A percentile compares a stretch with the other conserved stretches of the same genome.
These are phyloP conservation scores for Pyxicephalus adspersus DNA, from an alignment of 2,113 vertebrate species.

Conservation along the genomic window DNA sequence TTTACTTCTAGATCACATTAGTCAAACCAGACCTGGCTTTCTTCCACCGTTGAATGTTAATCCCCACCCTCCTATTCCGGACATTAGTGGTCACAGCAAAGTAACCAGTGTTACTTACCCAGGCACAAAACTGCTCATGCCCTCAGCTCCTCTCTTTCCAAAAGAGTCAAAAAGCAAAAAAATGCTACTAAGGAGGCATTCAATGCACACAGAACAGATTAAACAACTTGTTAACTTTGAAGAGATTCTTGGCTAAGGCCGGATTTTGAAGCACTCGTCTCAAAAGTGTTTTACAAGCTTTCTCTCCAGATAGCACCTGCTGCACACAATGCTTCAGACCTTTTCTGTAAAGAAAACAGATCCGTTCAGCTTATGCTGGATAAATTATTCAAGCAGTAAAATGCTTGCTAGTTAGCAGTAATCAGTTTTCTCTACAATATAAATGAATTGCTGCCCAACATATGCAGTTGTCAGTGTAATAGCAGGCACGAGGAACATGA, in stretches of 20 bases:
- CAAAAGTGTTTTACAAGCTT: constrained; percentile 8
- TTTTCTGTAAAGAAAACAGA: constrained; percentile 52
- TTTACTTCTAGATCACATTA: constrained; percentile 72
- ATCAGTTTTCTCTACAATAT: constrained; percentile 53
- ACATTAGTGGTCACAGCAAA: constrained; percentile 69
- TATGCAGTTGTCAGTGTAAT: constrained; percentile 26
- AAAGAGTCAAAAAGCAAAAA: constrained; percentile 76
- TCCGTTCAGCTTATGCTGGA: constrained; percentile 52
- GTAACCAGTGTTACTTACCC: constrained; percentile 67
- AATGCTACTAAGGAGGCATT: constrained; percentile 83
- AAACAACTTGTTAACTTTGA: constrained; percentile 82
- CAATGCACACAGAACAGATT: constrained; percentile 88
- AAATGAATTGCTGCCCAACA: constrained; percentile 45
- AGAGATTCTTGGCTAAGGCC: constrained; percentile 65
- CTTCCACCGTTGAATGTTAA: constrained; percentile 82
- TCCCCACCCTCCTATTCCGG: constrained; percentile 73
- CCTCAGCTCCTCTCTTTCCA: constrained; percentile 74
- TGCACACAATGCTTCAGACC: constrained; percentile 35
- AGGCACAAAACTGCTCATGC: constrained; percentile 73
- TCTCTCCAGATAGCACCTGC: constrained; percentile 41
- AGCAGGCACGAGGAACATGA: constrained; percentile 5
- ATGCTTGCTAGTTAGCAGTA: constrained; percentile 49
- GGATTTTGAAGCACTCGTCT: not conserved
- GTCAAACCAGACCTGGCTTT: constrained; percentile 78
- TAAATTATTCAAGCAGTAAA: constrained; percentile 47